Base-by-base conservation (phyloP, 1,140 invertebrate genomes). In the Anoplophora glabripennis region DNA sequence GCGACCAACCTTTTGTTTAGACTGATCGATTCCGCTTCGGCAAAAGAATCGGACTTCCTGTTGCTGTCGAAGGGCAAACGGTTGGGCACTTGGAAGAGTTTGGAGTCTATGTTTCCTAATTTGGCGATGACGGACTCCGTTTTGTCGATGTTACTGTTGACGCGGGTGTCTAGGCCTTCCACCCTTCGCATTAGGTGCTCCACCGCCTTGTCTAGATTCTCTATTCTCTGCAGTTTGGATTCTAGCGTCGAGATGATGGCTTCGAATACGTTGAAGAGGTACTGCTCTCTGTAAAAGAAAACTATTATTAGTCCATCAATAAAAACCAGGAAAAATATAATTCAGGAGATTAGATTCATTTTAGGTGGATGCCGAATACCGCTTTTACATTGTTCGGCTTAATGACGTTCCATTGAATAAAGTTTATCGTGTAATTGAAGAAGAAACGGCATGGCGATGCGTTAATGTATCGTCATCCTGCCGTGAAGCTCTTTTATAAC, bases 181-280 rank as follows among this genome's bases (percentile, higher is more conserved):
- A 93, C 86, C 68, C 89, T 78, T 64, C 89, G 79, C 86, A 91
- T 91, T 44, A 94, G 75, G 70, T 91, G 87, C 70, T 93, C 89
- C 0, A 93, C 87, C 0, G 89, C 90, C 73, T 89, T 88, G 70
- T 93, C 91, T 42, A 94, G 73, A 72, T 90, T 92, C 71, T 93
- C 91, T 65, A 93, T 91, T 57, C 90, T 80, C 69, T 92, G 88
- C 3, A 94, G 77, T 79, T 93, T 93, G 9, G 87, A 89, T 73
- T 94, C 90, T 62, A 94, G 77, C 10, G 90, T 93, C 54, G 89
- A 90, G 15, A 93, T 88, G 61, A 93, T 89, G 8, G 90, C 88
- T 75, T 93, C 91, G 76, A 93, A 92, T 33, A 94, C 87, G 68
- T 90, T 89, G 75, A 92, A 90, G 37, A 93, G 82, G 73, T 92